phyloP scores from a whole-genome alignment of 2,888 invertebrate genomes.

The Nasonovia ribisnigri region DNA sequence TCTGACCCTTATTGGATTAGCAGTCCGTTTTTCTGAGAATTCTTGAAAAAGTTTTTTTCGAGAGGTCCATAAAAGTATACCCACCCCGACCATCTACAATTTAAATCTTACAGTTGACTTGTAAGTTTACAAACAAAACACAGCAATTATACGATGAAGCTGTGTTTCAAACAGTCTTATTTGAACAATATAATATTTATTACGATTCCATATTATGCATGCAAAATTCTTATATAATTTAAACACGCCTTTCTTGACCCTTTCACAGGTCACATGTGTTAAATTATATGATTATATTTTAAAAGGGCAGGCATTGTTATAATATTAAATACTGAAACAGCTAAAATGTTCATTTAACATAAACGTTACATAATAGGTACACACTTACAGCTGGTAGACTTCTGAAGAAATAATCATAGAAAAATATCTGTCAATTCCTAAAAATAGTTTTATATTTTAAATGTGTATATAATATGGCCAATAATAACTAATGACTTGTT shows the following conservation, averaged over 20 bases:
- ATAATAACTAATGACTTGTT: background rate
- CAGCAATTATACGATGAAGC: constrained; percentile 12
- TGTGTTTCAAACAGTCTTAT: background rate
- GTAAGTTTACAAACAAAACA: constrained; percentile 38
- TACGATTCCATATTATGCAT: background rate
- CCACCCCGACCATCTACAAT: background rate
- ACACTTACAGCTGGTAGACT: background rate
- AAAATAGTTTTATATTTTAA: background rate
- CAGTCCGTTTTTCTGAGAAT: constrained; percentile 28
- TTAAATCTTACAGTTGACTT: constrained; percentile 20
- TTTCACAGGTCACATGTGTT: background rate
- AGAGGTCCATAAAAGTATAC: constrained; percentile 31
- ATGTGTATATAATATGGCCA: background rate
- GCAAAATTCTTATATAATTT: background rate
- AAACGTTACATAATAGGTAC: background rate
- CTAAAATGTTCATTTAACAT: background rate
- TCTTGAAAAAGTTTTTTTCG: constrained; percentile 50
- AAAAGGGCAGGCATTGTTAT: background rate
- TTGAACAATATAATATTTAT: background rate
- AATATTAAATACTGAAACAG: background rate
- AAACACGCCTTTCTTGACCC: background rate
- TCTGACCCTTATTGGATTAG: constrained; percentile 64
- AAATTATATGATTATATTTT: background rate
- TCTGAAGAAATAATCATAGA: too few species aligned
- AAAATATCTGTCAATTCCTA: too few species aligned